A percentile compares a stretch with the other conserved stretches of the same genome.
phyloP scores from a whole-genome alignment of 1,140 invertebrate species.

The Apis florea region DNA sequence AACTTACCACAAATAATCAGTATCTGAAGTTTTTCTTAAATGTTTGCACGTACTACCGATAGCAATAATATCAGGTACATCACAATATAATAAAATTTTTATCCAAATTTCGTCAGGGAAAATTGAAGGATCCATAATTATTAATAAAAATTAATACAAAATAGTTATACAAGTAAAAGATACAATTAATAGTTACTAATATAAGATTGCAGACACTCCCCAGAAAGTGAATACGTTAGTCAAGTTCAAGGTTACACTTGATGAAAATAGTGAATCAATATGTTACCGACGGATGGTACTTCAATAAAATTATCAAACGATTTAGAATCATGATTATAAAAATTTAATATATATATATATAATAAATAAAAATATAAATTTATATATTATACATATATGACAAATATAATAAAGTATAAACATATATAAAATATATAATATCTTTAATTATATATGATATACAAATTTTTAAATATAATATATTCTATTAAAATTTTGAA shows the following conservation, averaged over 20 bases:
- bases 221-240: conserved; percentile 76
- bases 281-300: conserved; percentile 48
- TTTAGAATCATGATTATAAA: neutral
- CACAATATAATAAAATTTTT: conserved; percentile 79
- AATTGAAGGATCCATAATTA: conserved; percentile 78
- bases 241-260: conserved; percentile 78
- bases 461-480: too few relatives aligned
- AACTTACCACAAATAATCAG: conserved; percentile 79
- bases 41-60: conserved; percentile 80
- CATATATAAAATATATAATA: too few relatives aligned
- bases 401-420: too few relatives aligned
- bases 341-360: neutral
- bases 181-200: conserved; percentile 66
- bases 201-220: conserved; percentile 73
- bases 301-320: neutral
- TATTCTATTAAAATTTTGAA: too few relatives aligned
- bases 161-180: conserved; percentile 37
- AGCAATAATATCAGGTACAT: conserved; percentile 80
- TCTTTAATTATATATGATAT: too few relatives aligned
- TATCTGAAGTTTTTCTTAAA: conserved; percentile 77
- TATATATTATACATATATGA: too few relatives aligned
- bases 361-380: too few relatives aligned
- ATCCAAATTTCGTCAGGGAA: conserved; percentile 80
- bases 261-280: conserved; percentile 53
- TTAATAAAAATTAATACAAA: conserved; percentile 70